phyloP scores from a whole-genome alignment of 2,797 vertebrate genomes.

The Pipistrellus nathusii region DNA sequence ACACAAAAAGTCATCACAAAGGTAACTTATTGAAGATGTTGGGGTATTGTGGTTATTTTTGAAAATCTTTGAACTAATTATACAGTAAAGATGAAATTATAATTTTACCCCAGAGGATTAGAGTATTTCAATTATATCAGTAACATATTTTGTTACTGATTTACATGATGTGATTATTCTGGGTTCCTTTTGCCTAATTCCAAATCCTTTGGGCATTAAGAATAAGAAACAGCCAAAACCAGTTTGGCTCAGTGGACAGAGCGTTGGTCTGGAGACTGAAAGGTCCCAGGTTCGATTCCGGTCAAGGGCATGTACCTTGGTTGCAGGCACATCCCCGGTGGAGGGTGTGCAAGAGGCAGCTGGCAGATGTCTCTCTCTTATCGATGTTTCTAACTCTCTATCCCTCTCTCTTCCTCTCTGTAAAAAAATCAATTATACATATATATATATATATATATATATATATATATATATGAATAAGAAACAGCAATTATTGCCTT shows the following conservation, averaged over 20 bases:
- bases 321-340: too few relatives aligned
- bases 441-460: too few relatives aligned
- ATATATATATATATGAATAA: too few relatives aligned
- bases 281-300: too few relatives aligned
- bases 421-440: too few relatives aligned
- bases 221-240: neutral
- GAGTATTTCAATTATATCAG: neutral
- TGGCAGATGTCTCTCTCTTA: too few relatives aligned
- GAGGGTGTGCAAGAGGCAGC: too few relatives aligned
- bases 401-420: too few relatives aligned
- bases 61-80: neutral
- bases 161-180: neutral
- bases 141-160: neutral
- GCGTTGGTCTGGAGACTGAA: too few relatives aligned
- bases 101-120: neutral
- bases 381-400: too few relatives aligned
- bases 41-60: conserved; percentile 1
- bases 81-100: neutral
- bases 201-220: neutral
- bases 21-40: neutral
- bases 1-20: neutral
- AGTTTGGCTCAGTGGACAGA: too few relatives aligned
- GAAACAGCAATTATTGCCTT: conserved; percentile 12
- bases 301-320: too few relatives aligned
- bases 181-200: neutral